Conservation (phyloP, 2,797 vertebrate species). For the Gymnodraco acuticeps region DNA sequence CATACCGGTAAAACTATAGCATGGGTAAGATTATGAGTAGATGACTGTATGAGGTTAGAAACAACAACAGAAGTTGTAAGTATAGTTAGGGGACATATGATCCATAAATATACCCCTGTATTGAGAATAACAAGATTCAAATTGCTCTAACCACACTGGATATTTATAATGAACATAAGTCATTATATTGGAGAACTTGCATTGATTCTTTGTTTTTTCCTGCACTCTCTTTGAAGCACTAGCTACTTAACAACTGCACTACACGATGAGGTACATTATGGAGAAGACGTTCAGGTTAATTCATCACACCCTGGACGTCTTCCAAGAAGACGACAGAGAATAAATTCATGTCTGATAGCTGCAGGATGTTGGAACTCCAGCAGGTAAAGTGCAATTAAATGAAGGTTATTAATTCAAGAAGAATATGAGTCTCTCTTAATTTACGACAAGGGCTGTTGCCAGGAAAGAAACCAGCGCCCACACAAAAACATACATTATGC, state of each 20-base stretch:
- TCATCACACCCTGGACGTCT: constrained; percentile 69
- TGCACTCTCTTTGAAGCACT: constrained; percentile 28
- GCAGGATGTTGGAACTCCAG: constrained; percentile 65
- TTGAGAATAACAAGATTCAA: constrained; percentile 50
- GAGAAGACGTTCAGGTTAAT: constrained; percentile 55
- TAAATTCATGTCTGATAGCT: constrained; percentile 62
- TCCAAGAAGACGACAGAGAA: constrained; percentile 70
- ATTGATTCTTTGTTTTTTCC: constrained; percentile 26
- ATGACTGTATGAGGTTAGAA: constrained; percentile 18
- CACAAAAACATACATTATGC: too few relatives aligned
- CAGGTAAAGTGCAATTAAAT: constrained; percentile 66
- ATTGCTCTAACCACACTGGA: constrained; percentile 3
- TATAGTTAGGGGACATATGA: constrained; percentile 22
- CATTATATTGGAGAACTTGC: constrained; percentile 19
- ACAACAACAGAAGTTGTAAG: constrained; percentile 18
- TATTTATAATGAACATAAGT: constrained; percentile 13
- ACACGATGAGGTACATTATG: constrained; percentile 31
- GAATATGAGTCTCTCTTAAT: constrained; percentile 62
- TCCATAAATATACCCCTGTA: constrained; percentile 38
- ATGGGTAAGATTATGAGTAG: neutral
- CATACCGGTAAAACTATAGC: constrained; percentile 12
- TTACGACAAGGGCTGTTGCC: constrained; percentile 42
- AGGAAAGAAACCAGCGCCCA: constrained; percentile 3
- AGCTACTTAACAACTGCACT: constrained; percentile 33
- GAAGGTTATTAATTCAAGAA: constrained; percentile 72